Base-by-base conservation (phyloP, 92 coral and sea anemone species). In the Porites lobata region DNA sequence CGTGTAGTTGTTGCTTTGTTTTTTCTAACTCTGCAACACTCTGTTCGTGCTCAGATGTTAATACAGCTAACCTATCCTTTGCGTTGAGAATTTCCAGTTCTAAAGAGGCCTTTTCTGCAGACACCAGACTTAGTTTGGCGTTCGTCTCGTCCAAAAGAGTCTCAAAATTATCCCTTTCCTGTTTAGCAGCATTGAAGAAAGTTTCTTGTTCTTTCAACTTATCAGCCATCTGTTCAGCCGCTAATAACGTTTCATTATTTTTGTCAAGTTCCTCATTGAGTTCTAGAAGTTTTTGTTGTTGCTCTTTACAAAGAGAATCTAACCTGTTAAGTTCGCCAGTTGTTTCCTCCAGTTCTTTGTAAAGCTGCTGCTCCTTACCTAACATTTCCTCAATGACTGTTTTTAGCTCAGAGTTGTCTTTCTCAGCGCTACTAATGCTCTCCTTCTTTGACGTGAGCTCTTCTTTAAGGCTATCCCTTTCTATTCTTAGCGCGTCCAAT, bases 131-230 rank as follows among this genome's bases (percentile, higher is more conserved):
- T 51, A 83, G 80, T 20, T 72, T 47, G 64, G 69, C 18, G 15
- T 22, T 47, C 7, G 84, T 9, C 53, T 86, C 91, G 56, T 85
- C 94, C 29, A 89, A 69, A 50, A 88, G 77, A 47, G 82, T 72
- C 79, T 85, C 85, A 57, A 85, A 43, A 59, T 58, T 73, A 6
- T 89, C 90, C 56, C 82, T 94, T 18, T 91, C 93, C 38, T 79
- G 71, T 67, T 47, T 50, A 26, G 92, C 50, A n/a, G 52, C 81
- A 77, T 26, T 85, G 11, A 52, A 71, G 4, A 75, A 75, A 4
- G 72, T 71, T 75, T 88, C 88, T 6, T 86, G 18, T 38, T 65
- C 65, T 53, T 91, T 54, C 58, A 86, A 52, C 43, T 77, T 61
- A 26, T 11, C 68, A 65, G 65, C 77, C 24, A 82, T 50, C 58